Evolutionary conservation across 2,797 vertebrate species (phyloP).

Genomic region (Spinibarbus caldwelli): DNA sequence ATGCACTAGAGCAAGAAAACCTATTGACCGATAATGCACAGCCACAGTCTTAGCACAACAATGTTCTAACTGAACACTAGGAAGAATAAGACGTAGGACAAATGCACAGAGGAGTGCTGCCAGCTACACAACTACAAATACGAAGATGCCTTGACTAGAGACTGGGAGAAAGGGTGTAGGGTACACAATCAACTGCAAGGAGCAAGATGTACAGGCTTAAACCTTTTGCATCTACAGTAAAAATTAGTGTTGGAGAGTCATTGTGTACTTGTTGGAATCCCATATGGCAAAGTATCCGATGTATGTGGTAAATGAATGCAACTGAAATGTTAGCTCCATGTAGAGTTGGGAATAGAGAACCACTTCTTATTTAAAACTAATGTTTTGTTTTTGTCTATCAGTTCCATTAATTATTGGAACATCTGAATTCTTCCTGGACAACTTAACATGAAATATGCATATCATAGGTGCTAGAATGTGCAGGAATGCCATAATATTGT

Average conservation of each 20-base stretch:
- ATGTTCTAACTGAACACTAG: constrained; percentile 20
- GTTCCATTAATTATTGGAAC: background rate
- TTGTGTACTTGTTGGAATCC: background rate
- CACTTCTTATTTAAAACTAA: background rate
- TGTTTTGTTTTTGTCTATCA: no score
- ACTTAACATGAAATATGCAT: background rate
- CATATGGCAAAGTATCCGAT: background rate
- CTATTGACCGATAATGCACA: background rate
- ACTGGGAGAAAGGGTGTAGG: constrained; percentile 5
- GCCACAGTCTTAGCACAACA: constrained; percentile 36
- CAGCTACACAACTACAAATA: constrained; percentile 26
- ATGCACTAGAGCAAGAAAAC: background rate
- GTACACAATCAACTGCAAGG: constrained; percentile 20
- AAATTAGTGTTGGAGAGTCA: background rate
- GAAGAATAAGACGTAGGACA: constrained; percentile 54
- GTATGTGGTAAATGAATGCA: background rate
- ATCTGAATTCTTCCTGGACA: background rate
- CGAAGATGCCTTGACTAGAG: constrained; percentile 5
- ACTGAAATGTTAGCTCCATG: background rate
- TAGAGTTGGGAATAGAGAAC: background rate
- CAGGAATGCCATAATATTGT: background rate
- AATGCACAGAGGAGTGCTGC: constrained; percentile 27
- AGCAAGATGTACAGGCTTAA: constrained; percentile 47
- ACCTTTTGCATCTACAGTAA: constrained; percentile 51
- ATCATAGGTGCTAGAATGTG: no score